Evolutionary conservation across 1,140 invertebrate genomes (phyloP), one percentile per base, ranked within the genome.

Genomic region (Hormaphis cornu): DNA sequence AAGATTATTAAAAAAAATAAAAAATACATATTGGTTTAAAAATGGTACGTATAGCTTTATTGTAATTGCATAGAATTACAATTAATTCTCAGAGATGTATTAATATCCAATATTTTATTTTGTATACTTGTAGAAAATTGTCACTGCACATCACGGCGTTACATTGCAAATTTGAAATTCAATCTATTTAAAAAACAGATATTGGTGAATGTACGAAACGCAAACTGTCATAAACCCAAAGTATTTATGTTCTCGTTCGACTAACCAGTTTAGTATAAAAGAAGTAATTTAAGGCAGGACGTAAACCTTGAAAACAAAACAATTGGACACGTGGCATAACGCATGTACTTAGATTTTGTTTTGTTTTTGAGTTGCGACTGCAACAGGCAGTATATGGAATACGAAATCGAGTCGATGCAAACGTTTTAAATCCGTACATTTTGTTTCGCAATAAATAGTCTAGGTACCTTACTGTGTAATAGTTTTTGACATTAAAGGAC

Each of bases 231-330:
- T 46, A 46, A 61, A 18, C 16, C 40, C 24, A n/a, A 30, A 61
- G 24, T 46, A 44, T 61, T 61, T 61, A 44, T 44, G 37, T 42
- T 20, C 42, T 30, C 37, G 14, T 46, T 42, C 22, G 14, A 30
- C n/a, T 28, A 61, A 61, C 58, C 58, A 44, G 58, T 61, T 44
- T 61, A 61, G 24, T 28, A 61, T 40, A 14, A 14, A 14, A 28
- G 37, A 28, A 46, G 40, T 61, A n/a, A 40, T 56, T 37, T 35
- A 37, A 40, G 14, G 30, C 5, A n/a, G 20, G 24, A 46, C 58
- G 28, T 30, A 61, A 61, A 61, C 58, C 58, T 61, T 61, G 58
- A 61, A 61, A 61, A 46, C n/a, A 61, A 61, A 61, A 61, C 40
- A 28, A 46, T 61, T 46, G 24, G 2, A 42, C 22, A 42, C 37